phyloP scores from a whole-genome alignment of 2,888 invertebrate genomes.

The Acholoe squamosa region DNA sequence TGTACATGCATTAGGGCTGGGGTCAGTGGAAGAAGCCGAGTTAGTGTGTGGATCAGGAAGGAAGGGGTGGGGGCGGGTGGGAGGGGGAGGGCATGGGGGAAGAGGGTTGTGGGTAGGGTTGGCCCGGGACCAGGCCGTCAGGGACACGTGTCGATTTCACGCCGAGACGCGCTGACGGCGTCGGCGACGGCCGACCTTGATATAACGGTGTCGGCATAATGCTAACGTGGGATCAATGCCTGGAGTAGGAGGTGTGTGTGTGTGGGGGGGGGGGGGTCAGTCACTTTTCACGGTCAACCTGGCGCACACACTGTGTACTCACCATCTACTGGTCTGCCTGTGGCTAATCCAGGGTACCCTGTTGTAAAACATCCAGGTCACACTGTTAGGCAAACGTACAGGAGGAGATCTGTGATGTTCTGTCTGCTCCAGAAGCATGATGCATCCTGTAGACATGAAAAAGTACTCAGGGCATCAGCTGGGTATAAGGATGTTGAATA shows the following conservation, averaged over 20 bases:
- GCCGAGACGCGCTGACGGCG: slow-evolving; percentile 4
- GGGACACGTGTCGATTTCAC: slow-evolving; percentile 40
- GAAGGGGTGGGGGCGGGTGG: neutral
- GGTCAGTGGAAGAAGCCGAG: neutral
- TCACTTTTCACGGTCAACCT: slow-evolving; percentile 29
- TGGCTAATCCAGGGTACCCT: too few relatives aligned
- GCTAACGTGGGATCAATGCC: neutral
- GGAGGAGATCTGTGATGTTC: too few relatives aligned
- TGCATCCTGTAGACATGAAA: too few relatives aligned
- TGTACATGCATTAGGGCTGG: too few relatives aligned
- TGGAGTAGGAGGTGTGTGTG: too few relatives aligned
- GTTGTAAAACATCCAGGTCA: too few relatives aligned
- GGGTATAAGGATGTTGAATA: too few relatives aligned
- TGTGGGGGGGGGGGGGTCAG: neutral
- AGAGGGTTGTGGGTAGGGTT: neutral
- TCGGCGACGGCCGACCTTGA: neutral
- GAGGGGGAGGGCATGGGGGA: neutral
- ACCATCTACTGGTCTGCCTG: neutral
- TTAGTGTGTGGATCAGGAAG: neutral
- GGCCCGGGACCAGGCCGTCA: neutral
- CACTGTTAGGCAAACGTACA: too few relatives aligned
- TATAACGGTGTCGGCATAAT: neutral
- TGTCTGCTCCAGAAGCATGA: too few relatives aligned
- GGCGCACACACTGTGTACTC: neutral
- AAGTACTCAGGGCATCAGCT: too few relatives aligned